Conservation (phyloP, 2,888 invertebrate genomes). For the Acleris holmiana region DNA sequence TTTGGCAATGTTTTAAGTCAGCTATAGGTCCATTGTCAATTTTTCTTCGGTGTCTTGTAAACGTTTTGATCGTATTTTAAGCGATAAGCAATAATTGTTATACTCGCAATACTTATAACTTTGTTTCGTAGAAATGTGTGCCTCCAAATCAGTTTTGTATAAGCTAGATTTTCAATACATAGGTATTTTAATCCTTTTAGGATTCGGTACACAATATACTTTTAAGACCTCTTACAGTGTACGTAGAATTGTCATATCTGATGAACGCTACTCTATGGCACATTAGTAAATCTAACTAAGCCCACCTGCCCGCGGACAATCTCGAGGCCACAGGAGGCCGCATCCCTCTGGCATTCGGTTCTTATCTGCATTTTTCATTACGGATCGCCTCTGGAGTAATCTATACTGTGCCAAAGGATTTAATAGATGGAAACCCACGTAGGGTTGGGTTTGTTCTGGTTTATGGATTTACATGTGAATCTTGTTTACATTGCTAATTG, state of each 20-base stretch:
- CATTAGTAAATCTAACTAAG: constrained; percentile 25
- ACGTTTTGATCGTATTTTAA: too few species aligned
- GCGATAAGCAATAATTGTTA: too few species aligned
- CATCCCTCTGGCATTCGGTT: constrained; percentile 16
- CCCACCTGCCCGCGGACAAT: constrained; percentile 18
- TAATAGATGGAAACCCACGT: constrained; percentile 17
- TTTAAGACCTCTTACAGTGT: too few species aligned
- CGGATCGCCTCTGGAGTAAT: constrained; percentile 6
- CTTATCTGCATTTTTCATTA: constrained; percentile 37
- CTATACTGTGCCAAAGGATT: constrained; percentile 20
- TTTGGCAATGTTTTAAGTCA: too few species aligned
- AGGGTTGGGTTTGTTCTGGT: constrained; percentile 20
- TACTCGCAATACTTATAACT: too few species aligned
- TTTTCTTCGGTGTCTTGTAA: too few species aligned
- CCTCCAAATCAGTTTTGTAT: too few species aligned
- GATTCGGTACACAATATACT: too few species aligned
- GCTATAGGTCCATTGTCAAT: too few species aligned
- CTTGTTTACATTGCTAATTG: background rate
- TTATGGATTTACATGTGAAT: background rate
- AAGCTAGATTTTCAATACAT: too few species aligned
- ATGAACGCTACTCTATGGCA: constrained; percentile 11
- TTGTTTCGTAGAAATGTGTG: too few species aligned
- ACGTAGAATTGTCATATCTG: background rate
- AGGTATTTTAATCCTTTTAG: too few species aligned
- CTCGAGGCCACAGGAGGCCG: constrained; percentile 23